phyloP scores from a whole-genome alignment of 2,888 invertebrate genomes.

The Lampropteryx suffumata region DNA sequence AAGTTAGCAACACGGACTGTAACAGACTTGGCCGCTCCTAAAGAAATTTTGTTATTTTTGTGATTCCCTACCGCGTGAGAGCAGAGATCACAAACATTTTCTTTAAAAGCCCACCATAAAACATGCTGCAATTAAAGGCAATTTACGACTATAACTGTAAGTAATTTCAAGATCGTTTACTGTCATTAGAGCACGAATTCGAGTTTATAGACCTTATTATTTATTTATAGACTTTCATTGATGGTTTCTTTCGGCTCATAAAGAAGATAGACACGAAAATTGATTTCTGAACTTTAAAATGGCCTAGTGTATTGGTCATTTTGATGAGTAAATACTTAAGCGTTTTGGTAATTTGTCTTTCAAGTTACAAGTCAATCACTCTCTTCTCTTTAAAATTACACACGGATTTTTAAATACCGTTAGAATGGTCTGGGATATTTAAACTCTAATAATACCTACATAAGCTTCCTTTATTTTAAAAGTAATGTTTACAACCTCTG shows the following conservation, averaged over 20 bases:
- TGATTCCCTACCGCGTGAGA: conserved; percentile 57
- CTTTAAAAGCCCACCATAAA: conserved; percentile 39
- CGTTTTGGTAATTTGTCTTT: background rate
- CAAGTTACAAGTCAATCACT: too few species aligned
- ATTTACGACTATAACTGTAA: conserved; percentile 48
- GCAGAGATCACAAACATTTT: conserved; percentile 54
- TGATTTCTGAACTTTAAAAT: conserved; percentile 20
- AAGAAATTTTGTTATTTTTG: conserved; percentile 63
- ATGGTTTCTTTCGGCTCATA: conserved; percentile 30
- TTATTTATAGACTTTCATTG: conserved; percentile 49
- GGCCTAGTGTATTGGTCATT: conserved; percentile 9
- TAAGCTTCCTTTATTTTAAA: too few species aligned
- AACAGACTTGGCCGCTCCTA: conserved; percentile 53
- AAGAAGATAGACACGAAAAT: conserved; percentile 26
- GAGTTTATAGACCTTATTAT: conserved; percentile 53
- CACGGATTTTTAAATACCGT: too few species aligned
- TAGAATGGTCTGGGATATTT: too few species aligned
- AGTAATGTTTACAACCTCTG: conserved; percentile 48
- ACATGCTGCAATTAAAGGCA: conserved; percentile 49
- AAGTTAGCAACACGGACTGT: too few species aligned
- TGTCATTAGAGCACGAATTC: conserved; percentile 48
- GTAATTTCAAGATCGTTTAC: conserved; percentile 52
- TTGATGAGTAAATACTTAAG: conserved; percentile 4
- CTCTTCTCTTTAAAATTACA: too few species aligned
- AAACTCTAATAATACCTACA: too few species aligned